phyloP scores from a whole-genome alignment of 2,113 vertebrate genomes.

The Pseudorectes ferrugineus region DNA sequence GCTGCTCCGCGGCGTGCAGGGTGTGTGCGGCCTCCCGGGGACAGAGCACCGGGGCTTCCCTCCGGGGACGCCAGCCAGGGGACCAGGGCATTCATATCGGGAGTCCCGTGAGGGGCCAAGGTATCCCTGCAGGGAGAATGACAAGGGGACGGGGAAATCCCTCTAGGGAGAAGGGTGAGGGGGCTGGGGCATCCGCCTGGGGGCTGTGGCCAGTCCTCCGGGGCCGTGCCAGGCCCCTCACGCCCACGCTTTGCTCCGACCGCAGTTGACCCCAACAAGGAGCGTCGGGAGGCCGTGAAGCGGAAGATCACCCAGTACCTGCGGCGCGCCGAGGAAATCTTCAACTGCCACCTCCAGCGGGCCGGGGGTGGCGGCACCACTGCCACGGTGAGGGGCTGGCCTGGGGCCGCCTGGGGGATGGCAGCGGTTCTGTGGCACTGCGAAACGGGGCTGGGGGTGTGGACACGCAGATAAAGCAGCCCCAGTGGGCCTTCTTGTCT shows the following conservation, averaged over 20 bases:
- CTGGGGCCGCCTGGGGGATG: fast-evolving
- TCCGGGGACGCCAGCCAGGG: background rate
- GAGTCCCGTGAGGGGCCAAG: background rate
- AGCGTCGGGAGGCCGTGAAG: conserved; percentile 91
- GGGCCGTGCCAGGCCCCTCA: background rate
- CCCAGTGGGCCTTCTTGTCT: background rate
- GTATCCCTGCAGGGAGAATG: background rate
- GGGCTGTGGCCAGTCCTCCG: background rate
- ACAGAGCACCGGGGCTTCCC: background rate
- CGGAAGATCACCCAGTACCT: conserved; percentile 94
- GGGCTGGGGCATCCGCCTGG: background rate
- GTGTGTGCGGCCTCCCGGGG: conserved; percentile 61
- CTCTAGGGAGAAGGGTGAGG: background rate
- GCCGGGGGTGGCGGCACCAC: conserved; percentile 70
- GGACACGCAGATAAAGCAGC: background rate
- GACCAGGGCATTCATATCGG: background rate
- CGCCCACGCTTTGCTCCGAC: fast-evolving
- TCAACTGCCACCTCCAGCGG: conserved; percentile 91
- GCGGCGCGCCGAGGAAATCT: conserved; percentile 95
- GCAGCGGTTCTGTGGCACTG: fast-evolving
- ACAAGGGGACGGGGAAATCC: background rate
- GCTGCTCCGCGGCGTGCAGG: conserved; percentile 89
- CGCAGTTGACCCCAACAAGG: conserved; percentile 94
- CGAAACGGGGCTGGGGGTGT: background rate
- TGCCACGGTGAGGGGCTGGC: conserved; percentile 70